These are phyloP conservation scores for Liodrosophila aerea DNA, from an alignment of 2,888 invertebrate genomes.

Conservation along the genomic window DNA sequence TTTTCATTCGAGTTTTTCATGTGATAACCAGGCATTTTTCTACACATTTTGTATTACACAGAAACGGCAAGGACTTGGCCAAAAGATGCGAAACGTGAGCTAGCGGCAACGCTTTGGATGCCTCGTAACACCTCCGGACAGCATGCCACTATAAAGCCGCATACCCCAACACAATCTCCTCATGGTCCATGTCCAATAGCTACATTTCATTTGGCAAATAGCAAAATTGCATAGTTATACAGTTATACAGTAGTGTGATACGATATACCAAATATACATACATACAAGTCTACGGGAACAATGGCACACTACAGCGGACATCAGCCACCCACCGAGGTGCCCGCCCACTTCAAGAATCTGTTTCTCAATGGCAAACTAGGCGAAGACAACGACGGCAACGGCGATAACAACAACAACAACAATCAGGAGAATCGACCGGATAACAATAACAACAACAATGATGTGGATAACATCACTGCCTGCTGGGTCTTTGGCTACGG, in stretches of 20 bases:
- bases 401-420: slow-evolving; percentile 22
- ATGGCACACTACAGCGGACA: slow-evolving; percentile 69
- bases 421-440: slow-evolving; percentile 52
- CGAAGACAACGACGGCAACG: slow-evolving; percentile 39
- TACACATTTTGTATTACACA: slow-evolving; percentile 8
- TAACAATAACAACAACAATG: slow-evolving; percentile 41
- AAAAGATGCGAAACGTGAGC: slow-evolving; percentile 40
- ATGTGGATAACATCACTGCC: slow-evolving; percentile 29
- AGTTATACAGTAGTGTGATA: too few relatives aligned
- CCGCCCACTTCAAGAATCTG: slow-evolving; percentile 77
- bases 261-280: neutral
- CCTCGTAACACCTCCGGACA: slow-evolving; percentile 32
- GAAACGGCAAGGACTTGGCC: slow-evolving; percentile 14
- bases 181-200: too few relatives aligned
- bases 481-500: slow-evolving; percentile 98
- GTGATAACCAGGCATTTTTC: slow-evolving; percentile 6
- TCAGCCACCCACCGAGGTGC: slow-evolving; percentile 51
- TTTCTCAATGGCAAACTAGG: slow-evolving; percentile 72
- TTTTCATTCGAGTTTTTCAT: neutral
- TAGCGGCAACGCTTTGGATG: slow-evolving; percentile 32
- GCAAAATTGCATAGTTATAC: too few relatives aligned
- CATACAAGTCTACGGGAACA: neutral
- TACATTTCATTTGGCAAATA: slow-evolving; percentile 3
- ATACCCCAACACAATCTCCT: slow-evolving; percentile 3
- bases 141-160: slow-evolving; percentile 45